A percentile compares a stretch with the other conserved stretches of the same genome.
phyloP scores from a whole-genome alignment of 2,888 invertebrate species.

The Crioceris asparagi region DNA sequence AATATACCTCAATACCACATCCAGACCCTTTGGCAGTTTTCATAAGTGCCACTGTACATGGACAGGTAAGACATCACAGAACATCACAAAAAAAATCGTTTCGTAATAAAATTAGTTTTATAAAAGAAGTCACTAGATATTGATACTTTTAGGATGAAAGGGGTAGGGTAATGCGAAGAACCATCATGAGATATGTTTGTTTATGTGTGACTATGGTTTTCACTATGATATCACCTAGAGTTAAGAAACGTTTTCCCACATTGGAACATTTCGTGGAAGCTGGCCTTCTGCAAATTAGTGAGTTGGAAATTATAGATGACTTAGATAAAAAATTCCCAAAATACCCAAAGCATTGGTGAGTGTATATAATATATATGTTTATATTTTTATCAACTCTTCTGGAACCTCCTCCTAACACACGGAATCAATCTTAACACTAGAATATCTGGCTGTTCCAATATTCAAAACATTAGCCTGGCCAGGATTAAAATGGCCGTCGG shows the following conservation, averaged over 20 bases:
- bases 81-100: too few relatives aligned
- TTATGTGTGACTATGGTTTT: constrained; percentile 81
- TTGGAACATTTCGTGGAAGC: constrained; percentile 75
- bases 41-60: constrained; percentile 72
- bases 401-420: too few relatives aligned
- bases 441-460: too few relatives aligned
- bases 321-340: constrained; percentile 73
- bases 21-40: constrained; percentile 81
- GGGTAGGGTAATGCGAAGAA: constrained; percentile 70
- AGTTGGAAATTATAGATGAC: constrained; percentile 65
- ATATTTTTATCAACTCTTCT: too few relatives aligned
- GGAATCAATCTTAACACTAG: too few relatives aligned
- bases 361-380: too few relatives aligned
- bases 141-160: constrained; percentile 55
- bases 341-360: constrained; percentile 76
- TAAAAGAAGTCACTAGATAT: background rate
- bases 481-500: too few relatives aligned
- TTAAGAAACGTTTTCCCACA: constrained; percentile 81
- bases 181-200: constrained; percentile 74
- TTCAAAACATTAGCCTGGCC: too few relatives aligned
- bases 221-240: constrained; percentile 75
- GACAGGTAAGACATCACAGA: too few relatives aligned
- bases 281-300: constrained; percentile 72
- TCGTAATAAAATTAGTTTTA: background rate
- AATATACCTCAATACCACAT: constrained; percentile 74